Conservation (phyloP, 2,113 vertebrate species). For the Cavia aperea region DNA sequence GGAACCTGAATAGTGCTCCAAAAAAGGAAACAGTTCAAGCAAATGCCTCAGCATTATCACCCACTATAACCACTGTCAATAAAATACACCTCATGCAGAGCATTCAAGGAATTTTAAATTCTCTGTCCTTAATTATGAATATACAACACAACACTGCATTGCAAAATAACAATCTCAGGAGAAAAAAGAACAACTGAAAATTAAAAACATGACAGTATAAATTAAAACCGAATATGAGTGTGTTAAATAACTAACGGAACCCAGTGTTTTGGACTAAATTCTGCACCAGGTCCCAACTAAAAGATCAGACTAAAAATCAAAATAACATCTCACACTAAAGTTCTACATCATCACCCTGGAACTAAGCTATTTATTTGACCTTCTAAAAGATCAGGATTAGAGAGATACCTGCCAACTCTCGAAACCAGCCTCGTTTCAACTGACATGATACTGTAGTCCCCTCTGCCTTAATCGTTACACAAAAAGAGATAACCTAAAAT, state of each 20-base stretch:
- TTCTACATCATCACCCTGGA: neutral
- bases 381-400: neutral
- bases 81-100: neutral
- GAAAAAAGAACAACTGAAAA: neutral
- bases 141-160: neutral
- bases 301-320: neutral
- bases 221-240: neutral
- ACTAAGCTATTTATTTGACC: neutral
- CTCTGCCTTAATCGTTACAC: neutral
- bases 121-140: neutral
- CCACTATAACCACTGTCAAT: neutral
- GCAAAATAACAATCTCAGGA: slow-evolving; percentile 9
- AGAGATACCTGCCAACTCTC: neutral
- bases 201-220: neutral
- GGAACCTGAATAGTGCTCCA: neutral
- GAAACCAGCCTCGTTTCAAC: neutral
- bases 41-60: neutral
- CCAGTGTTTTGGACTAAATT: neutral
- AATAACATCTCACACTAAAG: neutral
- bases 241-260: neutral
- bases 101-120: neutral
- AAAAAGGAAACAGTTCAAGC: neutral
- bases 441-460: neutral
- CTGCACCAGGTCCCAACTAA: neutral
- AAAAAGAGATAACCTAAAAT: neutral